Conservation (phyloP, 2,797 vertebrate genomes). For the Bovichtus diacanthus region DNA sequence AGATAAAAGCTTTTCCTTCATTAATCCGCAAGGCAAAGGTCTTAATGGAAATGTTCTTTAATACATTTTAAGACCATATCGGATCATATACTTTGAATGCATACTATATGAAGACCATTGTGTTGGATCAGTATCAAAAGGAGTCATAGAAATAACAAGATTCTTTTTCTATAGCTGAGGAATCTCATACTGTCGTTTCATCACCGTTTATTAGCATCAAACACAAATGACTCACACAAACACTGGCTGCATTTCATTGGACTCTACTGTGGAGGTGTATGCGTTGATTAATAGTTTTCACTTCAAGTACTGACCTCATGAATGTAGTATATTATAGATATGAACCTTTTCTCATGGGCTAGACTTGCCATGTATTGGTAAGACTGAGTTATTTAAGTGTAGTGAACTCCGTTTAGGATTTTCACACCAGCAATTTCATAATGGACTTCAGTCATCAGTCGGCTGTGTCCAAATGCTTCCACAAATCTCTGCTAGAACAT, state of each 20-base stretch:
- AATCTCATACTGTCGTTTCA: slow-evolving; percentile 21
- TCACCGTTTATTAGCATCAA: slow-evolving; percentile 14
- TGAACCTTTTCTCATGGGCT: slow-evolving; percentile 21
- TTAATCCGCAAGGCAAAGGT: not conserved
- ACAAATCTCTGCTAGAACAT: slow-evolving; percentile 18
- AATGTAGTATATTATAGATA: slow-evolving; percentile 15
- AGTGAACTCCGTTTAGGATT: slow-evolving; percentile 25
- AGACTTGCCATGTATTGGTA: slow-evolving; percentile 1
- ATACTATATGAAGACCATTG: not conserved
- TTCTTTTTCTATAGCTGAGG: not conserved
- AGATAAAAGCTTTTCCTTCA: not conserved
- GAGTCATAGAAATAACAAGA: not conserved
- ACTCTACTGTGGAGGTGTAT: not conserved
- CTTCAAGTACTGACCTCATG: slow-evolving; percentile 33
- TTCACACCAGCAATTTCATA: slow-evolving; percentile 30
- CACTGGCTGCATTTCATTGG: slow-evolving; percentile 6
- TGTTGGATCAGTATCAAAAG: not conserved
- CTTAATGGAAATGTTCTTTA: not conserved
- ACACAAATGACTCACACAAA: slow-evolving; percentile 11
- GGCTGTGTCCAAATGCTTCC: slow-evolving; percentile 26
- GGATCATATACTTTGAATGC: not conserved
- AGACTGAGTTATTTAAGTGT: slow-evolving; percentile 28
- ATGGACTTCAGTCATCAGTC: slow-evolving; percentile 9
- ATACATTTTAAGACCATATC: not conserved
- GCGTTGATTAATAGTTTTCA: slow-evolving; percentile 26